Evolutionary conservation across 1,140 invertebrate species (phyloP), one percentile per base, ranked within the genome.

Genomic region (Drosophila guanche): DNA sequence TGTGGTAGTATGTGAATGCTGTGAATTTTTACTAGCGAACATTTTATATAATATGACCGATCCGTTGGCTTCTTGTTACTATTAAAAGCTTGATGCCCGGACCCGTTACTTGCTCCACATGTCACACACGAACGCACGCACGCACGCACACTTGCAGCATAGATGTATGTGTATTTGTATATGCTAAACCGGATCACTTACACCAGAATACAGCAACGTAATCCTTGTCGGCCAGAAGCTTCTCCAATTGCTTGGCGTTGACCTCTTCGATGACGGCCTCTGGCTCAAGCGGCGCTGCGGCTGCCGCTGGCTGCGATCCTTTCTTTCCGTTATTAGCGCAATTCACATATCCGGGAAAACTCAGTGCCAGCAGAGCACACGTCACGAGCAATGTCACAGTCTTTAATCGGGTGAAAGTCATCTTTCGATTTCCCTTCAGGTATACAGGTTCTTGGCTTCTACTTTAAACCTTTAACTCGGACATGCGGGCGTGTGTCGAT

Each of bases 171-270:
- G 16, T 20, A 20, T 20, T 20, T 1, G 16, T 20, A 20, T 20
- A 20, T 20, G 16, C 16, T 20, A 20, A 20, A 20, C 16, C 16
- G 16, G 20, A 4, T 12, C 14, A 91, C 97, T 98, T 96, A 98
- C 97, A 98, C 96, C 97, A 98, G 93, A 96, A 97, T 89, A 98
- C 97, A 88, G 97, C 97, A 90, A 98, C 96, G 93, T 96, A 97
- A 92, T 97, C 97, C 94, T 97, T 97, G 78, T 97, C 95, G 91
- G 95, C 95, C 85, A 98, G 94, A 63, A 97, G 93, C 89, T 95
- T 94, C 91, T 97, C 96, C 92, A 98, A 94, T 93, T 97, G 96
- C 92, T 97, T 97, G 89, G 96, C 95, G 92, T 95, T 96, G 92
- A 97, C 96, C 92, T 98, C 97, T 93, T 97, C 96, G 92, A 97